Conservation (phyloP, 2,113 vertebrate species). For the Danionella cerebrum region DNA sequence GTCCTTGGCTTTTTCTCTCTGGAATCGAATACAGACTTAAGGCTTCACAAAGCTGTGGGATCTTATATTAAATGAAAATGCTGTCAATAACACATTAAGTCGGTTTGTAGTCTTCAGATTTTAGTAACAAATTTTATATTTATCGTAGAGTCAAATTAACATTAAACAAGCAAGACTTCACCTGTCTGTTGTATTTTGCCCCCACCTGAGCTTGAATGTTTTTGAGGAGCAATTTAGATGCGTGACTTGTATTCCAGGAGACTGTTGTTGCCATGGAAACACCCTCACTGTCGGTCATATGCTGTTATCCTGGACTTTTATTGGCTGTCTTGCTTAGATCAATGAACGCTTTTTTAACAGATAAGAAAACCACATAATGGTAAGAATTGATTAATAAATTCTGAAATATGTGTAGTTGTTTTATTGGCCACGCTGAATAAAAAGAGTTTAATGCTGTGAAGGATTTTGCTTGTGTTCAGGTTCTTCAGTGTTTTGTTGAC, state of each 20-base stretch:
- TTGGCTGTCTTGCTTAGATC: constrained; percentile 69
- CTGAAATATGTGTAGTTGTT: not conserved
- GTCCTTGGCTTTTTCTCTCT: constrained; percentile 22
- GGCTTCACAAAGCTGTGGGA: too few relatives aligned
- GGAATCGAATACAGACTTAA: not conserved
- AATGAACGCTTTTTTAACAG: constrained; percentile 22
- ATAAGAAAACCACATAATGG: not conserved
- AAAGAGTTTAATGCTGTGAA: too few relatives aligned
- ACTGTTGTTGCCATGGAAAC: constrained; percentile 85
- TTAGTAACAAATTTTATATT: too few relatives aligned
- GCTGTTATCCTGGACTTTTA: constrained; percentile 69
- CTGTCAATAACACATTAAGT: too few relatives aligned
- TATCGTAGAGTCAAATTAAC: not conserved
- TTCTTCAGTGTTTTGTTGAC: too few relatives aligned
- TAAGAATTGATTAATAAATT: constrained; percentile 3
- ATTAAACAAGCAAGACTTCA: not conserved
- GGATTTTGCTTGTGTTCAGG: too few relatives aligned
- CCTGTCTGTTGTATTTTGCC: constrained; percentile 52
- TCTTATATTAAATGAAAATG: too few relatives aligned
- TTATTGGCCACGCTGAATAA: too few relatives aligned
- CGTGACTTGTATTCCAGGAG: constrained; percentile 82
- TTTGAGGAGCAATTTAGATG: constrained; percentile 76
- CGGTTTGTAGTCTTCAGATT: too few relatives aligned
- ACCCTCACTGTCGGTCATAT: constrained; percentile 69
- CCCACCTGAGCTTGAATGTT: constrained; percentile 47